Conservation (phyloP, 2,888 invertebrate genomes). For the Hyposoter dolosus region DNA sequence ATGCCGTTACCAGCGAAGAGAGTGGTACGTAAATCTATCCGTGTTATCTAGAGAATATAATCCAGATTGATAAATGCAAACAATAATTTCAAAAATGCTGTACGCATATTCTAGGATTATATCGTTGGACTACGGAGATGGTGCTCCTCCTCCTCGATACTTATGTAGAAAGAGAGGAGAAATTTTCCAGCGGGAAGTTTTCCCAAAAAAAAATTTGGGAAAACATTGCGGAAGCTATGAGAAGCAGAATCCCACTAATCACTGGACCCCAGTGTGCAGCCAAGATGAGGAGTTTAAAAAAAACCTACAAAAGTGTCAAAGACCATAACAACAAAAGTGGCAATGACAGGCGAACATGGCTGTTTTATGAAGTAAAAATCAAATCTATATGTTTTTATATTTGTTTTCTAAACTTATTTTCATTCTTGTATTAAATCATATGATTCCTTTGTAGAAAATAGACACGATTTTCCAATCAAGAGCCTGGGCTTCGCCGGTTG, state of each 20-base stretch:
- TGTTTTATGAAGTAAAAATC: neutral
- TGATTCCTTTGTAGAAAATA: neutral
- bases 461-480: neutral
- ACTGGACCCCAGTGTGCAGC: conserved; percentile 9
- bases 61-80: too few relatives aligned
- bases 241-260: neutral
- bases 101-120: neutral
- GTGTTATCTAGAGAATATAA: too few relatives aligned
- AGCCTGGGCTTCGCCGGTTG: conserved; percentile 6
- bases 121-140: neutral
- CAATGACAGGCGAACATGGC: neutral
- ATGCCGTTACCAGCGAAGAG: too few relatives aligned
- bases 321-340: conserved; percentile 16
- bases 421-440: neutral
- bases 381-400: conserved; percentile 3
- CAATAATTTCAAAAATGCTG: too few relatives aligned
- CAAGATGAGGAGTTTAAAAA: neutral
- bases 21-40: too few relatives aligned
- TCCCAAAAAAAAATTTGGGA: conserved; percentile 6
- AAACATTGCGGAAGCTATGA: neutral
- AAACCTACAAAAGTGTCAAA: neutral
- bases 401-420: neutral
- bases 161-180: neutral
- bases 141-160: neutral
- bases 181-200: neutral